Base-by-base conservation (phyloP, 1,140 invertebrate species). In the Meloidogyne hapla region DNA sequence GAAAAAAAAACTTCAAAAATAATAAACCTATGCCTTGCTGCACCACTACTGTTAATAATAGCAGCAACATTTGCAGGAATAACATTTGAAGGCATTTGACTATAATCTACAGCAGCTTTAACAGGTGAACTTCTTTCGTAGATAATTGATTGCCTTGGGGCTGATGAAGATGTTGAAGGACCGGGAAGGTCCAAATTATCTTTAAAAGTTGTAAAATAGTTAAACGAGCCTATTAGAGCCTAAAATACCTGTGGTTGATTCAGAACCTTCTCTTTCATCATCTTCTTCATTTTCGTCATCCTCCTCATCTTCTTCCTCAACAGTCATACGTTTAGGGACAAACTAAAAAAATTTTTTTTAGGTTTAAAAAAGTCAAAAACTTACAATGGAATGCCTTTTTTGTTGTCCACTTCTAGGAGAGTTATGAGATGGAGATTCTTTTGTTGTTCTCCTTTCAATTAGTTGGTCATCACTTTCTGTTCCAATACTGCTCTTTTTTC, bases 311-410 rank as follows among this genome's bases (percentile, higher is more conserved):
- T 73, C 71, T 6, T 64, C 28, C 9, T 42, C 56, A 42, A 61
- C 61, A 1, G 69, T 45, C 40, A 18, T 70, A 6, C 69, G 69
- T n/a, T 45, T 70, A 6, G 69, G 69, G 4, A 70, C 69, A 15
- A 69, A 69, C 48, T 33, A 25, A 69, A 13, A 9, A 28, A 13
- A 69, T 5, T 2, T 33, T 71, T 28, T 10, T 25, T 26, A n/a
- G n/a, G n/a, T 72, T n/a, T 48, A 13, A 38, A 13, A 2, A n/a
- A 21, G 25, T 66, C 18, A 18, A 18, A 13, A 40, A 69, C 78
- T 80, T n/a, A 81, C 80, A 70, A 83, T 81, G n/a, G 80, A 81
- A 63, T 81, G 80, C 23, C 45, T 26, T 77, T 56, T 56, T 66
- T 74, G 66, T 40, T 61, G 38, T 13, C 48, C 69, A 18, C 48